Base-by-base conservation (phyloP, 2,113 vertebrate genomes). In the Ailurus styani region DNA sequence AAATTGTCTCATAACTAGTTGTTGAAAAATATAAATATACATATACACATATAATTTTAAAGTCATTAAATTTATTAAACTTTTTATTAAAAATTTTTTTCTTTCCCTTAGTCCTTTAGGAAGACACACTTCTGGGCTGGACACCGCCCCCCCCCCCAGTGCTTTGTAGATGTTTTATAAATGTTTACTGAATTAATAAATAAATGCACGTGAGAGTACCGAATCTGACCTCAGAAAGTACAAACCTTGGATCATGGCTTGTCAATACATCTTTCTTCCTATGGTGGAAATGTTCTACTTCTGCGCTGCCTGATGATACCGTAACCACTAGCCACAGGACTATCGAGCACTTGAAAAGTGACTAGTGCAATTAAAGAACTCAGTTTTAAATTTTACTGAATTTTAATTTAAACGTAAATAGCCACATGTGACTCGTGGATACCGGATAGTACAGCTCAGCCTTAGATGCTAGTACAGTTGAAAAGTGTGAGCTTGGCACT, bases 1-100 rank as follows among this genome's bases (percentile, higher is more conserved):
- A 66, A 62, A 96, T 86, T 73, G 89, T 90, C 93, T 95, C 40
- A 95, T 55, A 95, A 84, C 14, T 50, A 84, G 42, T 37, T 91
- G 31, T 87, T 83, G 21, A 83, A 66, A 88, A 85, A 66, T 47
- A 29, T 86, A 73, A 73, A 64, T 64, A 21, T 54, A 66, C 34
- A 84, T 31, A n/a, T 40, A 50, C 50, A 21, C 7, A 45, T 54
- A 29, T 64, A 64, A 78, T 50, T 92, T 62, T 7, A 95, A n/a
- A 47, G 77, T 68, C 37, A 37, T 90, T 91, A 45, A 17, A 75
- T 66, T 77, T 85, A 52, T 78, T 66, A 68, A 90, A 37, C 15
- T 27, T 66, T 81, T 82, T 21, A 81, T 81, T 88, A 25, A 37
- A 77, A 29, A 7, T 47, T 13, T 23, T 25, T 34, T 23, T 3